These are phyloP conservation scores for Nycticebus coucang DNA, from an alignment of 2,113 vertebrate genomes.

Conservation along the genomic window DNA sequence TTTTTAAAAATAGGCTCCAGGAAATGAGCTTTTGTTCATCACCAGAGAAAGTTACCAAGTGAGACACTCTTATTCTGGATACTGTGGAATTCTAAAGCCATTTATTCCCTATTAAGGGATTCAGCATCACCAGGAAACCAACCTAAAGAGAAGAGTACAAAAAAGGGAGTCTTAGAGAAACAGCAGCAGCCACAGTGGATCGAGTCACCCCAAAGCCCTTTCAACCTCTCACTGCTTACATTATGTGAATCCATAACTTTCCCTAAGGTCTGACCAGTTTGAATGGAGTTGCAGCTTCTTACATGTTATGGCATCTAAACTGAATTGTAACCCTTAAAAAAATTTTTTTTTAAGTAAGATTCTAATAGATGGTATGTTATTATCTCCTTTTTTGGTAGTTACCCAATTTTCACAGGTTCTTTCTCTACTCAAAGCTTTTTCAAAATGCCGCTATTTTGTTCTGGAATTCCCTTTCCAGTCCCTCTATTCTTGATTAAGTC, in stretches of 20 bases:
- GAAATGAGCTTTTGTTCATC: neutral
- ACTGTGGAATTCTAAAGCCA: neutral
- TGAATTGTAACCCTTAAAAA: neutral
- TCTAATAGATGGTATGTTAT: neutral
- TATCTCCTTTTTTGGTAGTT: neutral
- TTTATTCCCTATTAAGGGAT: neutral
- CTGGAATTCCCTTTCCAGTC: neutral
- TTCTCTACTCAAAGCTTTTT: neutral
- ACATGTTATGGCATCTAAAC: neutral
- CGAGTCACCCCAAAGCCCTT: neutral
- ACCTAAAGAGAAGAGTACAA: neutral
- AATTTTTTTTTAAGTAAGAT: conserved; percentile 40
- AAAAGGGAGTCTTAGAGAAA: neutral
- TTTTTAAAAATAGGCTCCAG: neutral
- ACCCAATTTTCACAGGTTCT: neutral
- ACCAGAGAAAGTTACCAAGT: neutral
- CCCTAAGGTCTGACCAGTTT: neutral
- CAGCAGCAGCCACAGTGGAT: neutral
- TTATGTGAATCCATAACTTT: neutral
- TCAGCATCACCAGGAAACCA: neutral
- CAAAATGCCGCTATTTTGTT: neutral
- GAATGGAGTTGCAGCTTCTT: neutral
- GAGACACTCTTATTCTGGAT: neutral
- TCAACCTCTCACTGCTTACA: neutral
- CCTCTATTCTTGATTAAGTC: neutral